Conservation (phyloP, 2,888 invertebrate genomes). For the Aleiodes testaceus region DNA sequence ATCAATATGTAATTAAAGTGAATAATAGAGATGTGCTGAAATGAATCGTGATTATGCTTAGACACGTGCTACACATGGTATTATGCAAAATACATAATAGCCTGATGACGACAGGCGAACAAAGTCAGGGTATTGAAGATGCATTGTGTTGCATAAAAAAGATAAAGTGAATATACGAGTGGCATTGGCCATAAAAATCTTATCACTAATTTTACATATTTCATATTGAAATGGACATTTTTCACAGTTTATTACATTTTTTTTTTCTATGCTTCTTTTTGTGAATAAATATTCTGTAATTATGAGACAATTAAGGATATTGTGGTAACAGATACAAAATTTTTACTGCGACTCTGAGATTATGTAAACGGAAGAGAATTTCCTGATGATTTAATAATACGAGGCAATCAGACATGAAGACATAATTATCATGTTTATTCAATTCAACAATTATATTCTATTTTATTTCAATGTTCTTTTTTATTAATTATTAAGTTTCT, state of each 20-base stretch:
- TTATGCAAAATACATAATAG: constrained; percentile 48
- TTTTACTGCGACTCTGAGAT: constrained; percentile 43
- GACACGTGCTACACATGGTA: constrained; percentile 45
- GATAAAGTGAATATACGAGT: constrained; percentile 6
- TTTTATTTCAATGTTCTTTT: too few species aligned
- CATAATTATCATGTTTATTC: too few species aligned
- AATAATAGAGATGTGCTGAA: constrained; percentile 29
- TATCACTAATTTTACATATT: too few species aligned
- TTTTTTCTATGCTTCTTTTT: too few species aligned
- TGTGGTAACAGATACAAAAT: constrained; percentile 28
- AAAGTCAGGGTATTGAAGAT: constrained; percentile 14
- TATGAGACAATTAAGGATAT: constrained; percentile 15
- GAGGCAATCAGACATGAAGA: constrained; percentile 11
- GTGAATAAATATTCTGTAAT: too few species aligned
- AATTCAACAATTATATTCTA: too few species aligned
- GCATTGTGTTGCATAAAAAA: constrained; percentile 5
- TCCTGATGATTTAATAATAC: constrained; percentile 51
- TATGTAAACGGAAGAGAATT: constrained; percentile 53
- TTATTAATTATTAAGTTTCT: too few species aligned
- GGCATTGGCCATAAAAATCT: neutral
- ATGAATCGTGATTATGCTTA: constrained; percentile 41
- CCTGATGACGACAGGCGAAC: constrained; percentile 22
- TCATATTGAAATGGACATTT: too few species aligned
- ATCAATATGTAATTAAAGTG: too few species aligned
- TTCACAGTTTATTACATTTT: too few species aligned